These are phyloP conservation scores for Pollenia amentaria DNA, from an alignment of 2,888 invertebrate species.

Conservation along the genomic window DNA sequence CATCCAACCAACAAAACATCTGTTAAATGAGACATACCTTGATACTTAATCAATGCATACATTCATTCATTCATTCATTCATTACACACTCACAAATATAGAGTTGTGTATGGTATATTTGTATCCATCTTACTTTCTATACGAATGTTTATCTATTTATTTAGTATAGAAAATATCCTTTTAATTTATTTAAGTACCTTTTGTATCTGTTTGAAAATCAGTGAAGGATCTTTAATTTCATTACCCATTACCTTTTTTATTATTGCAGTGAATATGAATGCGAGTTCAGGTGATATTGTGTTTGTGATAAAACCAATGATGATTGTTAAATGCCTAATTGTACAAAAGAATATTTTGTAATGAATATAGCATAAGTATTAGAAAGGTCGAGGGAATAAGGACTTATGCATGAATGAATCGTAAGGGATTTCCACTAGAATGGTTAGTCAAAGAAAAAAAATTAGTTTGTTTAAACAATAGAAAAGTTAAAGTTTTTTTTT, in stretches of 20 bases:
- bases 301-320: conserved; percentile 58
- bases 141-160: conserved; percentile 43
- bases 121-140: conserved; percentile 2
- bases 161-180: conserved; percentile 61
- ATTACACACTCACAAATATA: not conserved
- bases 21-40: conserved; percentile 65
- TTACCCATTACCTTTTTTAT: conserved; percentile 50
- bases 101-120: not conserved
- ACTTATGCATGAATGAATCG: conserved; percentile 38
- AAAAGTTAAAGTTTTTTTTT: conserved; percentile 1
- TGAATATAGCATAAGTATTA: conserved; percentile 5
- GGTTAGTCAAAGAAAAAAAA: conserved; percentile 3
- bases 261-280: conserved; percentile 23
- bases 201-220: conserved; percentile 68
- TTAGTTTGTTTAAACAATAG: conserved; percentile 5
- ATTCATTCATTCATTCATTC: not conserved
- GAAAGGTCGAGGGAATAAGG: conserved; percentile 20
- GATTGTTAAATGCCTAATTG: conserved; percentile 54
- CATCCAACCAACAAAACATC: conserved; percentile 46
- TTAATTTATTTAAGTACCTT: conserved; percentile 73
- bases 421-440: conserved; percentile 35
- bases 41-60: conserved; percentile 49
- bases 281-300: conserved; percentile 52
- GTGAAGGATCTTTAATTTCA: conserved; percentile 69
- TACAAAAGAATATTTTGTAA: conserved; percentile 49